Percentiles rank a stretch among this genome's conserved stretches.
Evolutionary conservation across 1,140 invertebrate species (phyloP).

Genomic region (Drosophila obscura): DNA sequence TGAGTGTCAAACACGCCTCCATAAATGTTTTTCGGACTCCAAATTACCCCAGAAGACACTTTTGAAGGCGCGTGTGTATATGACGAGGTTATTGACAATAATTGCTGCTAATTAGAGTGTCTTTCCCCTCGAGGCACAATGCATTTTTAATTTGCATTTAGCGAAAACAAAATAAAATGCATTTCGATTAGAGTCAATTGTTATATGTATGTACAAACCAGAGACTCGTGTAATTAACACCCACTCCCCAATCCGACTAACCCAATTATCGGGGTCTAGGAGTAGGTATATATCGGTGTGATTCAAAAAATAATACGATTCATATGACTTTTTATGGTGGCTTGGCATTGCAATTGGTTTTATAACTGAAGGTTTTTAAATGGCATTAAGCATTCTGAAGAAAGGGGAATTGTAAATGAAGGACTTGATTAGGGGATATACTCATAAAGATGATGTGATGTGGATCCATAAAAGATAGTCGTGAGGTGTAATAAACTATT

Average conservation of each 20-base stretch:
- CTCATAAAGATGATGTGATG: neutral
- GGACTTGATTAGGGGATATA: neutral
- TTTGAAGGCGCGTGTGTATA: too few species aligned
- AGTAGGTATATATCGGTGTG: conserved; percentile 13
- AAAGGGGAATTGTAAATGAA: neutral
- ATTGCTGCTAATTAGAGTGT: conserved; percentile 39
- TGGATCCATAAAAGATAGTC: too few species aligned
- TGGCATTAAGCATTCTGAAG: conserved; percentile 4
- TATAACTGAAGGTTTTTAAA: neutral
- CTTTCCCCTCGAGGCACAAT: conserved; percentile 1
- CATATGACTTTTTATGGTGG: conserved; percentile 20
- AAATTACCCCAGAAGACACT: too few species aligned
- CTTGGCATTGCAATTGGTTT: conserved; percentile 28
- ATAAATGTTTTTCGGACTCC: too few species aligned
- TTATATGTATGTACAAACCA: conserved; percentile 5
- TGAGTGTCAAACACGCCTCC: too few species aligned
- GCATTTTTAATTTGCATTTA: conserved; percentile 4
- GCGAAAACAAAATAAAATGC: conserved; percentile 18
- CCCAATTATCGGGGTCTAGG: neutral
- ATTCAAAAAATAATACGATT: conserved; percentile 32
- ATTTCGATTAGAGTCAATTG: conserved; percentile 12
- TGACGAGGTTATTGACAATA: neutral
- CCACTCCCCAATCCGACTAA: conserved; percentile 22
- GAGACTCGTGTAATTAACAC: conserved; percentile 43
- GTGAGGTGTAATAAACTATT: too few species aligned